phyloP scores from a whole-genome alignment of 30 jellyfish, hydroid and myxozoan genomes.

The Clytia hemisphaerica region DNA sequence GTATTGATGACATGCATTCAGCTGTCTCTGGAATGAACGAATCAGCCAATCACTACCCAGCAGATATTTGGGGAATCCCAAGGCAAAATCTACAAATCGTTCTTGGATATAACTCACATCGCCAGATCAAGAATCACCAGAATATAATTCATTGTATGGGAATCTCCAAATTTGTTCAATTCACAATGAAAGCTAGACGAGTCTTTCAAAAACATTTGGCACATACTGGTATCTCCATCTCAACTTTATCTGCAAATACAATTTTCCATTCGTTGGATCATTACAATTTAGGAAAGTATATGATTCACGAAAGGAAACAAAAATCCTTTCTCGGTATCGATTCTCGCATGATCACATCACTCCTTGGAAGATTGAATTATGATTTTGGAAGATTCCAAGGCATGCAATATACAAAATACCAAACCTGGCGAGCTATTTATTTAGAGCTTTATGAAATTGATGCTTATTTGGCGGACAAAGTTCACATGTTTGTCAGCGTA shows the following conservation, averaged over 20 bases:
- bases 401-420: constrained; percentile 4
- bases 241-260: constrained; percentile 17
- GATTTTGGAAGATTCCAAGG: constrained; percentile 1
- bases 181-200: constrained; percentile 12
- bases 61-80: constrained; percentile 26
- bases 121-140: constrained; percentile 3
- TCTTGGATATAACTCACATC: constrained; percentile 6
- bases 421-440: background rate
- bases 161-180: background rate
- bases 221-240: constrained; percentile 3
- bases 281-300: constrained; percentile 8
- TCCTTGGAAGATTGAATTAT: constrained; percentile 4
- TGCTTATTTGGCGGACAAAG: constrained; percentile 8
- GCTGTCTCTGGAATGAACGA: constrained; percentile 21
- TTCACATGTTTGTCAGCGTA: constrained; percentile 21
- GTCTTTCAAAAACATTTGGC: background rate
- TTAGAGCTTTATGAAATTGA: background rate
- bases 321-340: constrained; percentile 5
- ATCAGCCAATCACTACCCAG: constrained; percentile 26
- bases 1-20: constrained; percentile 20
- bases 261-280: constrained; percentile 12
- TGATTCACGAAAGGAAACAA: constrained; percentile 2
- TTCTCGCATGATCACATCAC: constrained; percentile 9
- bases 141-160: constrained; percentile 2
- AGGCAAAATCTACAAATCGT: constrained; percentile 1